Evolutionary conservation across 2,888 invertebrate genomes (phyloP), one percentile per base, ranked within the genome.

Genomic region (Cryptocephalus moraei): DNA sequence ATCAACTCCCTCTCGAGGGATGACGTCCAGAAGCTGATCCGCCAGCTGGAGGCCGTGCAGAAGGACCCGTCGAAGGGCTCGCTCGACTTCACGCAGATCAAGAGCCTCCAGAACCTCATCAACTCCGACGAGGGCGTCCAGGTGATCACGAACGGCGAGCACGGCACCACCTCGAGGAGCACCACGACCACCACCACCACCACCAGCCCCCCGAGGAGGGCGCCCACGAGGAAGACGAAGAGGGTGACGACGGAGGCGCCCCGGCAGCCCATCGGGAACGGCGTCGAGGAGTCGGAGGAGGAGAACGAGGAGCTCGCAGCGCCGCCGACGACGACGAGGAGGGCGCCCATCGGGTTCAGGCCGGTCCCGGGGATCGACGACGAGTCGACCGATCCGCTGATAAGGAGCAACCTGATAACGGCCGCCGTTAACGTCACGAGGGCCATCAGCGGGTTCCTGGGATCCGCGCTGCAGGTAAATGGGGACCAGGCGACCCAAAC

Each of bases 361-460:
- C 68, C 69, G 11, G 65, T 71, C 32, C 66, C 63, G 10, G 71
- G 70, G 8, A 59, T 71, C 9, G 62, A 62, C 42, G 62, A 64
- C 45, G 61, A 56, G 14, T 52, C 57, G 41, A 56, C 62, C 8
- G 65, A 62, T 41, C 58, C 64, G 13, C 59, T 67, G 43, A 66
- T 73, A 36, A 65, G 74, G 49, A 72, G 69, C 51, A 74, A 75
- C 66, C 75, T 85, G 48, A 77, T 86, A 43, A 82, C 79, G 46
- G 84, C 85, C 12, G 86, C 86, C 49, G 81, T 86, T 56, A 84
- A 85, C 60, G 84, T 85, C 51, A 86, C 86, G 32, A 78, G 82
- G 67, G 84, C 84, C 1, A 84, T 87, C 66, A 84, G 86, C 50
- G 81, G 82, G 68, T 86, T 87, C 70, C 75, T 87, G 60, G 85